phyloP scores from a whole-genome alignment of 2,797 vertebrate genomes.

The Sebastes iracundus region DNA sequence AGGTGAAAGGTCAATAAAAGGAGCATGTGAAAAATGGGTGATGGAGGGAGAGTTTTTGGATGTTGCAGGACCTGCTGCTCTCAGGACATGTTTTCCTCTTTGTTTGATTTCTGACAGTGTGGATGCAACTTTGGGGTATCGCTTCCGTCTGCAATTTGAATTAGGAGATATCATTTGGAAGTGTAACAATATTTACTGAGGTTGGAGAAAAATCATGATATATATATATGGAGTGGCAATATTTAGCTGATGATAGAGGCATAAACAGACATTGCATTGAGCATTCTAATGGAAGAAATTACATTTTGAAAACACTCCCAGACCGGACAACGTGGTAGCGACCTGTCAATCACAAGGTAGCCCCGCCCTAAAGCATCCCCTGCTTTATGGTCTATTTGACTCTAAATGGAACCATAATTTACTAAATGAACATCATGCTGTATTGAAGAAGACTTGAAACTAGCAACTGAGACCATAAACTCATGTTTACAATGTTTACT shows the following conservation, averaged over 20 bases:
- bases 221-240: background rate
- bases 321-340: too few species aligned
- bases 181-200: background rate
- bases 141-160: background rate
- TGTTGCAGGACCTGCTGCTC: too few species aligned
- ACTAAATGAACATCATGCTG: too few species aligned
- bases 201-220: background rate
- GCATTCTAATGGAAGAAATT: background rate
- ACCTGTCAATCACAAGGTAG: too few species aligned
- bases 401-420: too few species aligned
- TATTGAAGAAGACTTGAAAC: too few species aligned
- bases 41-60: too few species aligned
- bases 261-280: background rate
- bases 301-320: background rate
- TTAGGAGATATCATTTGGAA: background rate
- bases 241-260: background rate
- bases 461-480: rapidly evolving
- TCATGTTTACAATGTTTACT: too few species aligned
- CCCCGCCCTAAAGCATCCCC: too few species aligned
- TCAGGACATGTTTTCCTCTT: too few species aligned
- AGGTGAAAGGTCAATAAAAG: background rate
- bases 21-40: too few species aligned
- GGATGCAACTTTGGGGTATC: background rate
- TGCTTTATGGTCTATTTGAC: too few species aligned
- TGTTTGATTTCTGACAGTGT: background rate